These are phyloP conservation scores for Gymnoscopelus braueri DNA, from an alignment of 2,797 vertebrate genomes.

Conservation along the genomic window DNA sequence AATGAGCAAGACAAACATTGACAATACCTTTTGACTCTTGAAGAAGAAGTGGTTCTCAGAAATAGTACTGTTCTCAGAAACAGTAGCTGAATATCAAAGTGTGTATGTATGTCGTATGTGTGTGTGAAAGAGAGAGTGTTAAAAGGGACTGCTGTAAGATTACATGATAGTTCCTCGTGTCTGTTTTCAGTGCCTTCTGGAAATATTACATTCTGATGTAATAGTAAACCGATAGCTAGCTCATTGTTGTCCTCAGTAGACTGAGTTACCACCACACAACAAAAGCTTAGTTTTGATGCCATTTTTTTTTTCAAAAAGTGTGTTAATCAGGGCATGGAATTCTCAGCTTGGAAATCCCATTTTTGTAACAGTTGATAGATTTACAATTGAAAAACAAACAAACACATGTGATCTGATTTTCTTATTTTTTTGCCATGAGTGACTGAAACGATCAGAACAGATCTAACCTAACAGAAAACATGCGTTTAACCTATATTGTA, in stretches of 20 bases:
- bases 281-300: slow-evolving; percentile 13
- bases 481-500: too few species aligned
- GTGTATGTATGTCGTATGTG: too few species aligned
- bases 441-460: slow-evolving; percentile 10
- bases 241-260: not conserved
- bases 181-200: too few species aligned
- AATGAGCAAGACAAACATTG: too few species aligned
- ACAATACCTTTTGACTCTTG: too few species aligned
- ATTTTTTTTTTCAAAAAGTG: slow-evolving; percentile 2
- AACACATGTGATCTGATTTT: slow-evolving; percentile 20
- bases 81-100: too few species aligned
- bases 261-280: slow-evolving; percentile 12
- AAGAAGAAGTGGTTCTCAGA: too few species aligned
- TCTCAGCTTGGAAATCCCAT: slow-evolving; percentile 1
- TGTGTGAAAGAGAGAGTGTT: too few species aligned
- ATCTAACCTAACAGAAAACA: not conserved
- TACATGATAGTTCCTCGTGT: too few species aligned
- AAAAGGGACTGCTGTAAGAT: too few species aligned
- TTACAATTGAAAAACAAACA: slow-evolving; percentile 29
- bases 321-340: not conserved
- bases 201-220: not conserved
- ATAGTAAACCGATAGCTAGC: slow-evolving; percentile 23
- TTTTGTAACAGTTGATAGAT: slow-evolving; percentile 13
- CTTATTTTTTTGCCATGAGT: not conserved
- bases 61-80: too few species aligned